Evolutionary conservation across 1,140 invertebrate species (phyloP), one percentile per base, ranked within the genome.

Genomic region (Sinonovacula constricta): DNA sequence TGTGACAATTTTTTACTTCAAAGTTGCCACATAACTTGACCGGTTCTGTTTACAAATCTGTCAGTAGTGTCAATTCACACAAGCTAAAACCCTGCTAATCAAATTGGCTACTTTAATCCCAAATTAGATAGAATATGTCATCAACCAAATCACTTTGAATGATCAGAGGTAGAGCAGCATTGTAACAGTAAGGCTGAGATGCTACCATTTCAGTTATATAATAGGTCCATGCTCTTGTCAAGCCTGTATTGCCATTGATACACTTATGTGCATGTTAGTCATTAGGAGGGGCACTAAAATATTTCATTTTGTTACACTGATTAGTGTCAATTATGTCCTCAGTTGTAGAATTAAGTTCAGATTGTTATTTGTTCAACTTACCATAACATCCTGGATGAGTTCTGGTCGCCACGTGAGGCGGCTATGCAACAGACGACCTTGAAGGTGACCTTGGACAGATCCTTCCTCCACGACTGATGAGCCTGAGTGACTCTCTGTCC

Each of bases 381-480:
- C 83, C 57, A 80, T 63, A 7, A 78, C 30, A 24, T 84, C 83
- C 10, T 63, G 22, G 31, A 84, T 56, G 34, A 81, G 51, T 45
- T 82, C 45, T 59, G 80, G 79, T 60, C 83, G 79, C 83, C 83
- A 84, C 22, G 66, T 67, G 2, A 84, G n/a, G 18, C 80, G 71
- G 15, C 59, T 53, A 56, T 84, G 81, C 14, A 84, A 67, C 26
- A 81, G 54, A 33, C 79, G 56, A 36, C 70, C 67, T 4, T 34
- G 26, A 5, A 69, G 57, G 5, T 69, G 28, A 18, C 49, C 28
- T 34, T 45, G 24, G 26, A 78, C 1, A 24, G n/a, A 26, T 24
- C 57, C 66, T 39, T 78, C 34, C 31, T 66, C 49, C 0, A 56
- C 53, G 10, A 28, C 15, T 24, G 51, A 24, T 28, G 24, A 5